A percentile compares a stretch with the other conserved stretches of the same genome.
These are phyloP conservation scores for Poeciliopsis turrubarensis DNA, from an alignment of 2,113 vertebrate species.

Conservation along the genomic window DNA sequence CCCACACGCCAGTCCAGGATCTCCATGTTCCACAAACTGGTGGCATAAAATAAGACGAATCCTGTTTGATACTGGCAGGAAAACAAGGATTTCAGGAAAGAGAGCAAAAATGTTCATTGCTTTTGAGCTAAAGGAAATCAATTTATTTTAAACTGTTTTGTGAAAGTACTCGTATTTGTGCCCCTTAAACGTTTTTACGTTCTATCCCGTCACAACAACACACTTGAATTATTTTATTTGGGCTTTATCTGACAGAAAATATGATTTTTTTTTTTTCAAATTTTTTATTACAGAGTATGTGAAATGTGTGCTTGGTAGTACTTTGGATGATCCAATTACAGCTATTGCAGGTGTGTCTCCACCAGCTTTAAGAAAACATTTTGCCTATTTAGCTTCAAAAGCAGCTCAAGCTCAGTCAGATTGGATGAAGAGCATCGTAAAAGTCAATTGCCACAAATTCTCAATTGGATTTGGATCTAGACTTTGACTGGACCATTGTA, in stretches of 20 bases:
- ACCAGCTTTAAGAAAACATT: neutral
- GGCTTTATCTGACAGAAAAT: too few species aligned
- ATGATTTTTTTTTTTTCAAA: too few species aligned
- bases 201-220: too few species aligned
- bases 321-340: too few species aligned
- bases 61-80: neutral
- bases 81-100: neutral
- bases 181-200: too few species aligned
- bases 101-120: too few species aligned
- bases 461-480: neutral
- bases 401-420: neutral
- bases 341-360: neutral
- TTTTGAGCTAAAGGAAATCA: too few species aligned
- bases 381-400: neutral
- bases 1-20: slow-evolving; percentile 36
- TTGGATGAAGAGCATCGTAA: neutral
- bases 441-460: neutral
- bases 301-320: too few species aligned
- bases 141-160: too few species aligned
- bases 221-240: too few species aligned
- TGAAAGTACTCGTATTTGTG: too few species aligned
- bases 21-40: slow-evolving; percentile 44
- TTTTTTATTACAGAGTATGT: too few species aligned
- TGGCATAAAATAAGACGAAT: slow-evolving; percentile 17
- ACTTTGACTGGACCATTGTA: neutral